phyloP scores from a whole-genome alignment of 2,113 vertebrate species.

The Lanius collurio region DNA sequence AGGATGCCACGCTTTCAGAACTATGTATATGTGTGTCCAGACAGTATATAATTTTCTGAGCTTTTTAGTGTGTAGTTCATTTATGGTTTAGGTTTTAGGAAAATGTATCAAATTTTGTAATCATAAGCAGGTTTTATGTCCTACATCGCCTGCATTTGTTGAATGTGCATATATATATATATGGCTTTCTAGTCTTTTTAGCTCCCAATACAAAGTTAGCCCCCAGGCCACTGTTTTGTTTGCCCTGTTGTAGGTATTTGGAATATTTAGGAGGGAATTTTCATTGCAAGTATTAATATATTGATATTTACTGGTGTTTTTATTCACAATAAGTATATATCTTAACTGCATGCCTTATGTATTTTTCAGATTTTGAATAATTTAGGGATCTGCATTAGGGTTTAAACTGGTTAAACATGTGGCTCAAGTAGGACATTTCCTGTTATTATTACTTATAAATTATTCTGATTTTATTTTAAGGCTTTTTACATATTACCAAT shows the following conservation, averaged over 20 bases:
- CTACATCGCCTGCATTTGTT: neutral
- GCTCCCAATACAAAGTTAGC: neutral
- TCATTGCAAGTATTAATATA: neutral
- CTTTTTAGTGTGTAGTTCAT: neutral
- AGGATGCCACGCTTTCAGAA: neutral
- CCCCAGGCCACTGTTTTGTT: neutral
- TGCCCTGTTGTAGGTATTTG: neutral
- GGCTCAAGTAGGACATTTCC: neutral
- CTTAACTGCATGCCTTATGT: neutral
- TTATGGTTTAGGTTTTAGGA: neutral
- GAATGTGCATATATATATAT: neutral
- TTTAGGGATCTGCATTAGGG: neutral
- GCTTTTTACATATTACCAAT: neutral
- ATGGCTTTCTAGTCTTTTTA: neutral
- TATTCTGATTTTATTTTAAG: neutral
- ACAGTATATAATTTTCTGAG: neutral
- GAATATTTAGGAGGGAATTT: neutral
- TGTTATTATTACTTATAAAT: neutral
- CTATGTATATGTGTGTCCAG: neutral
- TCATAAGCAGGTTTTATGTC: neutral
- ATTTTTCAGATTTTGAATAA: neutral
- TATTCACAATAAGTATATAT: neutral
- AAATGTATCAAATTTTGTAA: conserved; percentile 5
- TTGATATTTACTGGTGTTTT: neutral
- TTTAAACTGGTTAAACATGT: neutral